These are phyloP conservation scores for Camelus dromedarius DNA, from an alignment of 2,113 vertebrate species.

Conservation along the genomic window DNA sequence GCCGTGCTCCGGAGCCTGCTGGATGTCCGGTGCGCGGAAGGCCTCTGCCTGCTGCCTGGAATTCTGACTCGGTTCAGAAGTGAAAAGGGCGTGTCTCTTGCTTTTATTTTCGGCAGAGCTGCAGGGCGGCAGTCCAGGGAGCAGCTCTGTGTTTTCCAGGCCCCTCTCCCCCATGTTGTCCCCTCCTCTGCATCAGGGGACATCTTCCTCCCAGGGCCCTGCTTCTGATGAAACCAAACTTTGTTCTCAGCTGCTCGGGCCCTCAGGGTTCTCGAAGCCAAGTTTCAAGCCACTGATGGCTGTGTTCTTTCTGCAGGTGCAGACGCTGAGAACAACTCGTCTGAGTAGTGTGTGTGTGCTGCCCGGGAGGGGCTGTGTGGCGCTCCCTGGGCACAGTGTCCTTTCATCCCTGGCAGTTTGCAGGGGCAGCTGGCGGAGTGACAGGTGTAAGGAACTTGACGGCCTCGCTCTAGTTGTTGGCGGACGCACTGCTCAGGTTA, in stretches of 20 bases:
- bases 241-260: not conserved
- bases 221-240: not conserved
- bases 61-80: slow-evolving; percentile 36
- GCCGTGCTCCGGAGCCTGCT: not conserved
- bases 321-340: slow-evolving; percentile 53
- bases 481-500: slow-evolving; percentile 42
- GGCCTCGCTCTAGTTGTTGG: slow-evolving; percentile 60
- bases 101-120: slow-evolving; percentile 58
- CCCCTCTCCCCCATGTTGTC: not conserved
- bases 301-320: slow-evolving; percentile 57
- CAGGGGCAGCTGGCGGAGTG: slow-evolving; percentile 56
- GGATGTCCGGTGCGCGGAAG: not conserved
- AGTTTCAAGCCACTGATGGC: slow-evolving; percentile 57
- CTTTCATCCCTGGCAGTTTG: slow-evolving; percentile 72
- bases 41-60: not conserved
- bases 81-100: slow-evolving; percentile 44
- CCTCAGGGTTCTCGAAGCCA: not conserved
- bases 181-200: accelerated
- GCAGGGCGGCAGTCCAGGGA: not conserved
- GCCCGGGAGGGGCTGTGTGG: not conserved
- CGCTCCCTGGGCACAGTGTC: slow-evolving; percentile 58
- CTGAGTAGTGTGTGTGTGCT: slow-evolving; percentile 18
- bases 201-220: not conserved
- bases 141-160: not conserved
- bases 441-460: slow-evolving; percentile 71